Conservation (phyloP, 2,113 vertebrate species). For the Rousettus leschenaultii region DNA sequence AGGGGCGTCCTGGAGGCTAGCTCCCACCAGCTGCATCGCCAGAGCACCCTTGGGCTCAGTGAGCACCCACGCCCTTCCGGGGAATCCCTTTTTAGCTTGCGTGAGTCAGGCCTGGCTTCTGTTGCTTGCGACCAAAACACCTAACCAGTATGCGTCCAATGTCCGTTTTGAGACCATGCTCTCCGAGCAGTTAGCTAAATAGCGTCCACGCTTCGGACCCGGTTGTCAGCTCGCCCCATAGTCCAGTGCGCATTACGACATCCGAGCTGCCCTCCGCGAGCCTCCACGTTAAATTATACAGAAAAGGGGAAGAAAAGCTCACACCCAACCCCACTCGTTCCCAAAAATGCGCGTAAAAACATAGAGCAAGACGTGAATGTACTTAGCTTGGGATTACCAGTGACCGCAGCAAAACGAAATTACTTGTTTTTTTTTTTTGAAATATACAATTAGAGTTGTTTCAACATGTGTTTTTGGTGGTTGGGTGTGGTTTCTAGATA, state of each 20-base stretch:
- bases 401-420: background rate
- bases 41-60: background rate
- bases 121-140: background rate
- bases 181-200: background rate
- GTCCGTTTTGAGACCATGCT: background rate
- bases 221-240: background rate
- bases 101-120: background rate
- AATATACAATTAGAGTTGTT: background rate
- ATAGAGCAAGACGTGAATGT: background rate
- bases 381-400: slow-evolving; percentile 26
- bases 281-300: background rate
- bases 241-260: accelerated
- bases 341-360: background rate
- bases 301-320: background rate
- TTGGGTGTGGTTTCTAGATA: slow-evolving; percentile 37
- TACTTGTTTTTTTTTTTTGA: slow-evolving; percentile 12
- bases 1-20: background rate
- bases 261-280: background rate
- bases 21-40: background rate
- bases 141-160: background rate
- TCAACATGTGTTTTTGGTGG: slow-evolving; percentile 10
- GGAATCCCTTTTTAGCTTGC: background rate
- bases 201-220: background rate
- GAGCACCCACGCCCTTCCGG: background rate
- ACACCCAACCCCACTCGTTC: background rate